phyloP scores from a whole-genome alignment of 2,797 vertebrate genomes.

The Telmatherina bonti region DNA sequence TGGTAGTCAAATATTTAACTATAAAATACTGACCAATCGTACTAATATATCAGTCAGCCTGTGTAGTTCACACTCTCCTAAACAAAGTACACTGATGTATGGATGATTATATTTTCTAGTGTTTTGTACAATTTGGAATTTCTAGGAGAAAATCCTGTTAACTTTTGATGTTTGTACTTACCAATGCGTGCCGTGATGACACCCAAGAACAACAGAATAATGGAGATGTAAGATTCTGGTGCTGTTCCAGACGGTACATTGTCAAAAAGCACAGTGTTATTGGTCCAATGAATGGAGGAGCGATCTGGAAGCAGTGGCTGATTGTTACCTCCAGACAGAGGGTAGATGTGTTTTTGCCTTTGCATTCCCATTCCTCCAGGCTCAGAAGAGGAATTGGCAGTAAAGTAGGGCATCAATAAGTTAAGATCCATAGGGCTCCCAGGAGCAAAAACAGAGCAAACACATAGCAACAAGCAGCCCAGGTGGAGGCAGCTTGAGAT shows the following conservation, averaged over 20 bases:
- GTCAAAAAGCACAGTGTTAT: conserved; percentile 87
- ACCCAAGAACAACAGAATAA: conserved; percentile 86
- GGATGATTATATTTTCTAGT: background rate
- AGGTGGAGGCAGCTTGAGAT: conserved; percentile 86
- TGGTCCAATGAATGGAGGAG: conserved; percentile 89
- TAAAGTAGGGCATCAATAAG: conserved; percentile 76
- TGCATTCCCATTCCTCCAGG: conserved; percentile 74
- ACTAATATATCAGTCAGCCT: no score
- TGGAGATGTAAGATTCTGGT: conserved; percentile 85
- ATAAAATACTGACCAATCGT: background rate
- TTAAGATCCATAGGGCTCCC: conserved; percentile 86
- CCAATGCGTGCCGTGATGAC: conserved; percentile 87
- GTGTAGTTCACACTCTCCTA: background rate
- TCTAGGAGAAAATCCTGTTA: conserved; percentile 1
- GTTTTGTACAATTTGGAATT: background rate
- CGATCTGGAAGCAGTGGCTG: conserved; percentile 85
- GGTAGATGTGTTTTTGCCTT: conserved; percentile 76
- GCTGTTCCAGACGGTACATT: conserved; percentile 76
- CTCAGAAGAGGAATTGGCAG: conserved; percentile 67
- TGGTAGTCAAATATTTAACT: background rate
- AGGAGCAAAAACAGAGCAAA: conserved; percentile 87
- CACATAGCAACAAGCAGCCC: conserved; percentile 83
- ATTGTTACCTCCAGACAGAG: conserved; percentile 81
- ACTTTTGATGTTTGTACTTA: conserved; percentile 62
- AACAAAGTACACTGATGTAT: background rate